Base-by-base conservation (phyloP, 1,140 invertebrate genomes). In the Paracyclopina nana region DNA sequence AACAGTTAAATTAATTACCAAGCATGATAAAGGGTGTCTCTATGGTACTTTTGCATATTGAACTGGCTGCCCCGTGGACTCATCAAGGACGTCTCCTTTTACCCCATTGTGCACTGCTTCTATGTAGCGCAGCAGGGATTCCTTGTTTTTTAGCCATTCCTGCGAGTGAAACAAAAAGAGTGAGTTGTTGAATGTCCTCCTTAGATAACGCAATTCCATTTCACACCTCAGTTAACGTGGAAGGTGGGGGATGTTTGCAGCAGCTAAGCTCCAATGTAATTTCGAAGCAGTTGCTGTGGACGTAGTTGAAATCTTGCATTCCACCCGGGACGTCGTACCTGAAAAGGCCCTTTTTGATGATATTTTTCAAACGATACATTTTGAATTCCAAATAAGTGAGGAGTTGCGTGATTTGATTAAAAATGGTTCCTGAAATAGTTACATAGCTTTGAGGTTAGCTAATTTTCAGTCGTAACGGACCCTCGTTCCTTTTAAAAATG, bases 261-360 rank as follows among this genome's bases (percentile, higher is more conserved):
- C 94, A 98, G 20, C 91, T 82, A 44, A 97, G 65, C 65, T 98
- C 94, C 6, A 98, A 61, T 0, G 92, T 97, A 1, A 97, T 70
- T 63, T 97, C 92, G 69, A 95, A 82, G 58, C 82, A 86, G 58
- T 87, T 94, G 12, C 85, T 80, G 53, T 82, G 68, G 0, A 92
- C 55, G 61, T 98, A 98, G 68, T 94, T 96, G 77, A 84, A 98
- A 63, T 98, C 94, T 65, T 98, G 94, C 92, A 98, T 97, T 8
- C 92, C 91, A 0, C 88, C 83, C 0, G 74, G 68, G 1, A 92
- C 74, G 25, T 71, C 70, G 61, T 95, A n/a, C n/a, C n/a, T n/a
- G n/a, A n/a, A n/a, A n/a, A 94, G n/a, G n/a, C n/a, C n/a, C n/a
- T n/a, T n/a, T n/a, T n/a, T n/a, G n/a, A n/a, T n/a, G n/a, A n/a